phyloP scores from a whole-genome alignment of 2,888 invertebrate genomes.

The Anodontia alba region DNA sequence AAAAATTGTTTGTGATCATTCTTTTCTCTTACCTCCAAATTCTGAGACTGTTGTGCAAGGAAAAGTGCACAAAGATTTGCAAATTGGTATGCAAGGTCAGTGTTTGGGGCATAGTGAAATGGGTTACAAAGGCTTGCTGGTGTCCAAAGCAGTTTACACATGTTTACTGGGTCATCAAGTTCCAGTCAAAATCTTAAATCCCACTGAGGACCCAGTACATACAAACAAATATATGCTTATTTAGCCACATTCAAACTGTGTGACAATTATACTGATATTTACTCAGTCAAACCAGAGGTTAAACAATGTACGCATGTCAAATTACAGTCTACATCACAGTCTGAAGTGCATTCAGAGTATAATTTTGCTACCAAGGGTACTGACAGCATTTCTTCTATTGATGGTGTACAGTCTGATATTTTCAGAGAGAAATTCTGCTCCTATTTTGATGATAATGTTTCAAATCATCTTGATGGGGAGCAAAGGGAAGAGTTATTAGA shows the following conservation, averaged over 20 bases:
- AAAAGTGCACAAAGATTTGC: neutral
- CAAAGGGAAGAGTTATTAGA: neutral
- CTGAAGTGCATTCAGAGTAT: neutral
- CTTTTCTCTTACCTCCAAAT: slow-evolving; percentile 7
- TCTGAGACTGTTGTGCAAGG: slow-evolving; percentile 19
- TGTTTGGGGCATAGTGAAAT: slow-evolving; percentile 18
- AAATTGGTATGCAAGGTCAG: slow-evolving; percentile 25
- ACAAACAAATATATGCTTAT: slow-evolving; percentile 6
- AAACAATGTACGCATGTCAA: neutral
- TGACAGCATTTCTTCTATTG: neutral
- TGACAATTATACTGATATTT: slow-evolving; percentile 19
- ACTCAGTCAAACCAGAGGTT: neutral
- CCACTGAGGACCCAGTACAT: neutral
- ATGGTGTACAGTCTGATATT: neutral
- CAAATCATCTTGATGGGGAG: neutral
- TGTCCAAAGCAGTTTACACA: slow-evolving; percentile 20
- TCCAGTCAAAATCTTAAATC: slow-evolving; percentile 28
- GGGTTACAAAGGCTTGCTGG: slow-evolving; percentile 1
- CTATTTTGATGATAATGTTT: slow-evolving; percentile 9
- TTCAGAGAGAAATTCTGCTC: neutral
- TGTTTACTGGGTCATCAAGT: neutral
- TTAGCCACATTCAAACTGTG: slow-evolving; percentile 16
- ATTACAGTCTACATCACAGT: neutral
- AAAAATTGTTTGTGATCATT: slow-evolving; percentile 3
- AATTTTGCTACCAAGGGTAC: neutral